Evolutionary conservation across 2,888 invertebrate genomes (phyloP).

Genomic region (Leucania comma): DNA sequence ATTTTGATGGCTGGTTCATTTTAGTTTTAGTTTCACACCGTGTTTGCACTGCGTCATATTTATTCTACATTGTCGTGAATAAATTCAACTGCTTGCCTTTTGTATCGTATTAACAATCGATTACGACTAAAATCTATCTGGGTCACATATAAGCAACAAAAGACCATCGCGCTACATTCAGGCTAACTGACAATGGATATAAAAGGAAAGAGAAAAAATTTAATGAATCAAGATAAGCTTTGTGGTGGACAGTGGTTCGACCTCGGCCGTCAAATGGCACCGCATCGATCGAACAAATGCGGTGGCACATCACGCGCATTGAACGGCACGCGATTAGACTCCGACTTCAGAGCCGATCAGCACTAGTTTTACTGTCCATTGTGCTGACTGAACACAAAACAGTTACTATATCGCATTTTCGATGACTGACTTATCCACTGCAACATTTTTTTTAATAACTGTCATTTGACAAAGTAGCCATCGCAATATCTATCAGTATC

Average conservation of each 20-base stretch:
- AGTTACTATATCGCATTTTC: not conserved
- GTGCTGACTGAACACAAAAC: slow-evolving; percentile 7
- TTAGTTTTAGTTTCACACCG: slow-evolving; percentile 59
- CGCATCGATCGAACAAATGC: slow-evolving; percentile 84
- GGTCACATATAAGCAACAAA: slow-evolving; percentile 85
- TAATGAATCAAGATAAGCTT: slow-evolving; percentile 89
- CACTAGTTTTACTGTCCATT: slow-evolving; percentile 40
- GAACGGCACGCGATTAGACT: slow-evolving; percentile 75
- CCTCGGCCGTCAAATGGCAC: slow-evolving; percentile 89
- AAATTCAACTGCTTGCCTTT: slow-evolving; percentile 75
- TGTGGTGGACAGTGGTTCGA: slow-evolving; percentile 87
- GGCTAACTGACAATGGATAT: slow-evolving; percentile 80
- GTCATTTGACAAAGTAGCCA: slow-evolving; percentile 21
- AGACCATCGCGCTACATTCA: slow-evolving; percentile 78
- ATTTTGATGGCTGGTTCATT: slow-evolving; percentile 67
- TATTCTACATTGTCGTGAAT: slow-evolving; percentile 70
- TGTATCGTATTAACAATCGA: slow-evolving; percentile 79
- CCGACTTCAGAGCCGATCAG: slow-evolving; percentile 51
- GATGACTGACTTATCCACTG: not conserved
- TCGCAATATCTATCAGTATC: slow-evolving; percentile 54
- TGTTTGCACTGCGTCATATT: slow-evolving; percentile 67
- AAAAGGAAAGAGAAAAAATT: slow-evolving; percentile 77
- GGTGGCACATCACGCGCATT: slow-evolving; percentile 80
- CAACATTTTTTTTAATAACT: too few relatives aligned
- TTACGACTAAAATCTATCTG: slow-evolving; percentile 83